Base-by-base conservation (phyloP, 2,888 invertebrate species). In the Dusona sp. region DNA sequence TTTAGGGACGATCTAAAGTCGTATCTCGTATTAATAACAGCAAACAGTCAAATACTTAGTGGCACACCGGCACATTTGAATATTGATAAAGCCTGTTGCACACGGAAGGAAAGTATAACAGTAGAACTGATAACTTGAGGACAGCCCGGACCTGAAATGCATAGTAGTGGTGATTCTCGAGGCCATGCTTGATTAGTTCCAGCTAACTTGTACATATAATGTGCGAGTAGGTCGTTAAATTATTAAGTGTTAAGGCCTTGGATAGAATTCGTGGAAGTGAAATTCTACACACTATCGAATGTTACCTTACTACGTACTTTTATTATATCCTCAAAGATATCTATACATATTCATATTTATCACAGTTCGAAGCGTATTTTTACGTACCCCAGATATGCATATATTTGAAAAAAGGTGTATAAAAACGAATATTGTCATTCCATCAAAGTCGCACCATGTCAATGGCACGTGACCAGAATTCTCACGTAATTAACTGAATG, bases 241-340 rank as follows among this genome's bases (percentile, higher is more conserved):
- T 74, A 83, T 83, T 83, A 79, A 79, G 33, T 67, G 45, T 54
- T 38, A 16, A 68, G 7, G 33, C n/a, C 38, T 22, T 36, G 48
- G 11, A 51, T 33, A 51, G 65, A 51, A 79, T 83, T 73, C 67
- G n/a, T 45, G 45, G 78, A 83, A 79, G 25, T 25, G 78, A 83
- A 79, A 19, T 25, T 45, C 29, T 61, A 8, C 36, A 57, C 22
- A 25, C 16, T 25, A 73, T 83, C 7, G 65, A 29, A 42, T 25
- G n/a, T 51, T 57, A 38, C 45, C 51, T 73, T 25, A 51, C 45
- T 45, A 16, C 45, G 45, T 16, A 45, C 2, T 13, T 16, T 45
- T 45, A 16, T 45, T 16, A 45, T 45, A 45, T 2, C 16, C 45
- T 45, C 48, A 7, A 0, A 48, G 19, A 19, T 48, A n/a, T n/a